phyloP scores from a whole-genome alignment of 2,888 invertebrate genomes.

The Chironomus riparius region DNA sequence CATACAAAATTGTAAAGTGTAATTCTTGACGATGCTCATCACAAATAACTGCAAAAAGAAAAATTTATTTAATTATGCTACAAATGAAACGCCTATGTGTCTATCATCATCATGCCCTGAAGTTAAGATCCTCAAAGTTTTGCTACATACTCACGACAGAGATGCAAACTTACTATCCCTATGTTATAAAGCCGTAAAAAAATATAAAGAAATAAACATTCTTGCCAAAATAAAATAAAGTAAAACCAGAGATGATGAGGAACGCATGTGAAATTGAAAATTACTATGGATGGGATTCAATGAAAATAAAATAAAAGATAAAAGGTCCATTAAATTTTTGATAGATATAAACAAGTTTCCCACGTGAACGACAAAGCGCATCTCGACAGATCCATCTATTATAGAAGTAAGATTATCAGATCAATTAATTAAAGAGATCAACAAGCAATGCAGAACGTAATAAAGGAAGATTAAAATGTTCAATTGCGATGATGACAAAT shows the following conservation, averaged over 20 bases:
- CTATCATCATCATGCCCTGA: neutral
- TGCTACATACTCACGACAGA: too few relatives aligned
- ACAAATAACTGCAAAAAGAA: neutral
- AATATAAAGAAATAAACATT: neutral
- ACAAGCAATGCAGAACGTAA: too few relatives aligned
- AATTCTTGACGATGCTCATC: neutral
- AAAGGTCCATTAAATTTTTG: too few relatives aligned
- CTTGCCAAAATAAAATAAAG: neutral
- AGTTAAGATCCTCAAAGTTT: too few relatives aligned
- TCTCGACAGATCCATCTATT: too few relatives aligned
- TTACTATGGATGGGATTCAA: neutral
- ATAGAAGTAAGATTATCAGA: too few relatives aligned
- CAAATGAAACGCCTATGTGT: neutral
- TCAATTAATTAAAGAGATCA: too few relatives aligned
- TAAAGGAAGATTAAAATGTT: too few relatives aligned
- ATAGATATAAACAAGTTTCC: too few relatives aligned
- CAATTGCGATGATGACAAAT: too few relatives aligned
- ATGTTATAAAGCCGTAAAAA: neutral
- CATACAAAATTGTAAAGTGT: too few relatives aligned
- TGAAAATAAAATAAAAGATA: neutral
- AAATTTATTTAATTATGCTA: neutral
- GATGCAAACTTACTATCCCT: neutral
- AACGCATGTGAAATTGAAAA: slow-evolving; percentile 11
- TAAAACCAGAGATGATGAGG: neutral
- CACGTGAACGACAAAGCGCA: too few relatives aligned